phyloP scores from a whole-genome alignment of 1,140 invertebrate species.

The Gryllus bimaculatus region DNA sequence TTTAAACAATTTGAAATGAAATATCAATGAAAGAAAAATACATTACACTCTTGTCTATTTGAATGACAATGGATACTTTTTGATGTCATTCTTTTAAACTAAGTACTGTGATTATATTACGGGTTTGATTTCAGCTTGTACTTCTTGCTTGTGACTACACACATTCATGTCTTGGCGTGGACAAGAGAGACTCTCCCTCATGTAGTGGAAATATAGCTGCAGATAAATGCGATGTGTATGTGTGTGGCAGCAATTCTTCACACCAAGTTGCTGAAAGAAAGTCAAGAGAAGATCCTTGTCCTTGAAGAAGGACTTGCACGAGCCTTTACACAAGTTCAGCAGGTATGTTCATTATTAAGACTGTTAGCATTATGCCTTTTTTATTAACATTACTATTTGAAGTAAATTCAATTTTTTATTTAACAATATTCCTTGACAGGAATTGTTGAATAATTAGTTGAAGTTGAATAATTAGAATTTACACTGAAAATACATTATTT shows the following conservation, averaged over 20 bases:
- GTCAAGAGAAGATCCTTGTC: constrained; percentile 48
- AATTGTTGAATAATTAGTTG: not conserved
- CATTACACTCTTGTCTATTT: too few species aligned
- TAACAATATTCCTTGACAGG: not conserved
- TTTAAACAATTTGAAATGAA: too few species aligned
- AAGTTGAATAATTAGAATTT: too few species aligned
- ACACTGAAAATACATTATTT: too few species aligned
- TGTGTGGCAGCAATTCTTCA: constrained; percentile 60
- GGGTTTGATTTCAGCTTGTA: constrained; percentile 31
- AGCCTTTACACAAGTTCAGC: constrained; percentile 46
- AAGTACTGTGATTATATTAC: too few species aligned
- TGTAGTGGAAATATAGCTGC: constrained; percentile 22
- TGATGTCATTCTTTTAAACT: too few species aligned
- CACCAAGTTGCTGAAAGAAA: constrained; percentile 52
- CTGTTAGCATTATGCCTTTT: too few species aligned
- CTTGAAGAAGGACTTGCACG: constrained; percentile 49
- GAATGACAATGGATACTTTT: too few species aligned
- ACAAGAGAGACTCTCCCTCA: constrained; percentile 25
- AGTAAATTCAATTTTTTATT: not conserved
- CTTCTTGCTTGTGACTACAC: constrained; percentile 37
- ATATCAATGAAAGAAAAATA: too few species aligned
- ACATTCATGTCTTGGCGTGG: constrained; percentile 29
- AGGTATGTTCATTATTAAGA: constrained; percentile 34
- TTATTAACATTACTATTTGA: too few species aligned
- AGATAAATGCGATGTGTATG: constrained; percentile 46